phyloP scores from a whole-genome alignment of 2,888 invertebrate species.

The Torymus tubicola region DNA sequence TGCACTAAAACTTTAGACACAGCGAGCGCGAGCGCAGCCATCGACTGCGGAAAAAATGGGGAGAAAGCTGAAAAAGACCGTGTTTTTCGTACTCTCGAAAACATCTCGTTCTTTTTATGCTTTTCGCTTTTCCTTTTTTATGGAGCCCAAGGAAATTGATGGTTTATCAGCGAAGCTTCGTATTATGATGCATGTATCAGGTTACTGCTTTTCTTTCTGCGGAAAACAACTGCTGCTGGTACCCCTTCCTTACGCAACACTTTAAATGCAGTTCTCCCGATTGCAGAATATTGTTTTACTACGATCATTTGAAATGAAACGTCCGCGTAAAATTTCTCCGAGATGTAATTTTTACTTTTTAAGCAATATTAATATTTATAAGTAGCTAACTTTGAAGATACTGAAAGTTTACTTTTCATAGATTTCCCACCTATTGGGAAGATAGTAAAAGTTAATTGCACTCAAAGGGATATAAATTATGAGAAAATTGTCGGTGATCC shows the following conservation, averaged over 20 bases:
- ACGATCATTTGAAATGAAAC: no score
- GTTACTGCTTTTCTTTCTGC: conserved; percentile 18
- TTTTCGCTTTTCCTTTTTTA: conserved; percentile 13
- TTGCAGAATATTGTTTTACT: no score
- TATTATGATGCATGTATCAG: neutral
- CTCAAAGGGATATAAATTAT: no score
- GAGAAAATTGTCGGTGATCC: no score
- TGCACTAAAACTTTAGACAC: conserved; percentile 56
- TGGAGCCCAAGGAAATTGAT: conserved; percentile 20
- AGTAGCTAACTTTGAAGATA: no score
- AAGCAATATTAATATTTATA: no score
- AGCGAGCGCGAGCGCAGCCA: conserved; percentile 8
- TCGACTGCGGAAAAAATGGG: conserved; percentile 46
- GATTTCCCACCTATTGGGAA: no score
- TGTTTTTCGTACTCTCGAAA: conserved; percentile 35
- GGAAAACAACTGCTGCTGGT: neutral
- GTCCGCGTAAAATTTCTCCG: no score
- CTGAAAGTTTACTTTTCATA: no score
- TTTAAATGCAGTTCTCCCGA: no score
- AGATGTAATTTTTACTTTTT: no score
- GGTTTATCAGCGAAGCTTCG: conserved; percentile 20
- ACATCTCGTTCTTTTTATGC: conserved; percentile 13
- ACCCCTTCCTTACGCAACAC: neutral
- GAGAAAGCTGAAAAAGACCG: conserved; percentile 35
- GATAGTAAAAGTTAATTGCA: no score